Percentiles rank a stretch among this genome's conserved stretches.
Conservation (phyloP, 2,888 invertebrate species). For the Eurytoma californica region DNA sequence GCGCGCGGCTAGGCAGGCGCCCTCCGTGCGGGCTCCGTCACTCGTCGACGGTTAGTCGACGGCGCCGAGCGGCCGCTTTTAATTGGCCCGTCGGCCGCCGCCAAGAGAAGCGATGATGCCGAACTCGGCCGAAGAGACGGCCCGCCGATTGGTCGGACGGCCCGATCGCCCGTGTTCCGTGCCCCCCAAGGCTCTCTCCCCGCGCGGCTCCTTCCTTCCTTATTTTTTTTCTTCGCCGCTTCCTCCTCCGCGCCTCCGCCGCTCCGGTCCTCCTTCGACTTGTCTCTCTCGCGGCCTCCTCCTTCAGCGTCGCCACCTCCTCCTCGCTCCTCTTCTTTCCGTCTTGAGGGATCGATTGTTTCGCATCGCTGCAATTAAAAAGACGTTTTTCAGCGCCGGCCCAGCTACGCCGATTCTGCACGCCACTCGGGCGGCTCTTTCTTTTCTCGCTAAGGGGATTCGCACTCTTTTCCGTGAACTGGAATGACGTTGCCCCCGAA, state of each 20-base stretch:
- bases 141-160: slow-evolving; percentile 47
- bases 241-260: background rate
- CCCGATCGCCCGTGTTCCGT: slow-evolving; percentile 7
- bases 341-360: slow-evolving; percentile 43
- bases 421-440: background rate
- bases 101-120: slow-evolving; percentile 41
- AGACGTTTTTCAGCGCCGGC: slow-evolving; percentile 20
- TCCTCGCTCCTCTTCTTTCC: slow-evolving; percentile 2
- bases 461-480: background rate
- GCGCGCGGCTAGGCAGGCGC: slow-evolving; percentile 11
- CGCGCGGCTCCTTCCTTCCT: slow-evolving; percentile 20
- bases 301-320: background rate
- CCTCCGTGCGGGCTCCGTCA: background rate
- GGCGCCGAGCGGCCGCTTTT: slow-evolving; percentile 31
- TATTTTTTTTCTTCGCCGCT: slow-evolving; percentile 23
- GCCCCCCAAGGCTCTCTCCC: slow-evolving; percentile 24
- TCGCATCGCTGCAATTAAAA: slow-evolving; percentile 37
- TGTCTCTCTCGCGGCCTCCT: slow-evolving; percentile 2
- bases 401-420: too few species aligned
- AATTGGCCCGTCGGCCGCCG: slow-evolving; percentile 43
- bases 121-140: slow-evolving; percentile 16
- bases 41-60: slow-evolving; percentile 18
- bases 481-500: too few species aligned
- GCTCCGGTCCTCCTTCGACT: background rate
- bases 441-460: background rate